Conservation (phyloP, 2,888 invertebrate genomes). For the Hartigia nigra region DNA sequence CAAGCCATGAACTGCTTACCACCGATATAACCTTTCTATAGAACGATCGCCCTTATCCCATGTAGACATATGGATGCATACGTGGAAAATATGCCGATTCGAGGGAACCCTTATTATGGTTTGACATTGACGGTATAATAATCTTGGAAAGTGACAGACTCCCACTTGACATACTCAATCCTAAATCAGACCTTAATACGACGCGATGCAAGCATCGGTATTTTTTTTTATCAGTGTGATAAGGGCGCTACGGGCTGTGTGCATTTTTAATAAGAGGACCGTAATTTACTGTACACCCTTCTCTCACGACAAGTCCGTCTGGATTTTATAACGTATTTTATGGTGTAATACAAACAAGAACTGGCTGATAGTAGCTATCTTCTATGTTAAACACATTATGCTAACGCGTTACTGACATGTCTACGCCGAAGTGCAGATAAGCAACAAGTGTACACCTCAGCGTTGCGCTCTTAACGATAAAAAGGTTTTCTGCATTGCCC, state of each 20-base stretch:
- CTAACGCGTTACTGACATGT: conserved; percentile 57
- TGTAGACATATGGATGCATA: neutral
- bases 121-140: neutral
- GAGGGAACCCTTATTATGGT: neutral
- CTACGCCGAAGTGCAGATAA: conserved; percentile 57
- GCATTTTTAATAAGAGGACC: conserved; percentile 53
- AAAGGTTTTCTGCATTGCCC: neutral
- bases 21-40: neutral
- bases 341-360: conserved; percentile 58
- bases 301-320: conserved; percentile 51
- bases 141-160: neutral
- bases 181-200: conserved; percentile 1
- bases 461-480: neutral
- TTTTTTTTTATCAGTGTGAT: conserved; percentile 38
- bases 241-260: conserved; percentile 42
- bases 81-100: neutral
- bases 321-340: conserved; percentile 62
- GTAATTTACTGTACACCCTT: conserved; percentile 57
- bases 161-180: neutral
- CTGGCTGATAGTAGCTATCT: conserved; percentile 64
- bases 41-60: neutral
- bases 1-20: neutral
- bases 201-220: neutral
- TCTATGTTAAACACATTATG: conserved; percentile 60
- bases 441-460: conserved; percentile 52